Conservation (phyloP, 35 echinoderm and acorn worm genomes). For the Eucidaris tribuloides region DNA sequence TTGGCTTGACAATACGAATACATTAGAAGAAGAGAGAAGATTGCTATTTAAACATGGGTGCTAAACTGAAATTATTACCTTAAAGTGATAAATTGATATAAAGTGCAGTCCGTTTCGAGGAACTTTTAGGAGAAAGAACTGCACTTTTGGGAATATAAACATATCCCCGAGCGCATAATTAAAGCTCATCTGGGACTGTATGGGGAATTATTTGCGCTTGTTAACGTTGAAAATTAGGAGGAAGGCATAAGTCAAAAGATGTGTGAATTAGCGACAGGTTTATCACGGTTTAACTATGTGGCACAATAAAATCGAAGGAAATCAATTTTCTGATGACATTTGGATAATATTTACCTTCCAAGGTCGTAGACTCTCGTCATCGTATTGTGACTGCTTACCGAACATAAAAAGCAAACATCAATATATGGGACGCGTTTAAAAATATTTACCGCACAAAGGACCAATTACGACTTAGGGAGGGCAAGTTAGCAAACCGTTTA, state of each 20-base stretch:
- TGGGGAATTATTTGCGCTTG: background rate
- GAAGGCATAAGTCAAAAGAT: constrained; percentile 33
- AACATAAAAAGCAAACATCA: background rate
- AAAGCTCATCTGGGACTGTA: background rate
- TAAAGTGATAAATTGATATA: no score
- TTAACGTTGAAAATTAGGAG: background rate
- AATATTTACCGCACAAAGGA: constrained; percentile 13
- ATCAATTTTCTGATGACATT: constrained; percentile 29
- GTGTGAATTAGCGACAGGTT: no score
- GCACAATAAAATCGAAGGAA: no score
- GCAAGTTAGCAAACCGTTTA: constrained; percentile 36
- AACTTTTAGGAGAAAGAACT: background rate
- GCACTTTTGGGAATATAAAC: constrained; percentile 1
- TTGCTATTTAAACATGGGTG: no score
- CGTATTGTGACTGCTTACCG: background rate
- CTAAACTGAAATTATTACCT: no score
- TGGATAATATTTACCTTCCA: constrained; percentile 7
- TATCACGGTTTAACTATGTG: no score
- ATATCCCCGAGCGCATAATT: background rate
- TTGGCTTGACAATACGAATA: no score
- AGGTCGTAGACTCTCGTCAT: constrained; percentile 12
- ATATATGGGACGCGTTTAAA: constrained; percentile 3
- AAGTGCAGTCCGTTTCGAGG: no score
- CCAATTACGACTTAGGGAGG: constrained; percentile 13
- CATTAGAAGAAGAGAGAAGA: no score